These are phyloP conservation scores for Anoncus sp. DNA, from an alignment of 2,888 invertebrate species.

Conservation along the genomic window DNA sequence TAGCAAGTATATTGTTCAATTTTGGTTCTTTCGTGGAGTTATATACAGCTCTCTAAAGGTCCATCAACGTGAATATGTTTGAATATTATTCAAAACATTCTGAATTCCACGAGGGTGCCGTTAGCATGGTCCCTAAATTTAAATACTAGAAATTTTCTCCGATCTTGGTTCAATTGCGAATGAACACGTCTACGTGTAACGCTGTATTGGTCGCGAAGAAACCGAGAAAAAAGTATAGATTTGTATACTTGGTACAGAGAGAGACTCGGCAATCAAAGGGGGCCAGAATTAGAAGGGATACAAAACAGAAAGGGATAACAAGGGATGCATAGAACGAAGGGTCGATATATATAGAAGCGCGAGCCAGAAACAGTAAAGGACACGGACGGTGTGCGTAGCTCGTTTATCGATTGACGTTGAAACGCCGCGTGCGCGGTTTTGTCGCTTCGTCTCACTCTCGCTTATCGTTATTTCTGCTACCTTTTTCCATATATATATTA, in stretches of 20 bases:
- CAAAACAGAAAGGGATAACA: constrained; percentile 52
- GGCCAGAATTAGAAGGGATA: constrained; percentile 35
- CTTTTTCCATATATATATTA: neutral
- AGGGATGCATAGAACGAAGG: constrained; percentile 12
- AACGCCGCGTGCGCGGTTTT: constrained; percentile 66
- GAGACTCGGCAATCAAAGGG: neutral
- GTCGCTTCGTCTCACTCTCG: constrained; percentile 37
- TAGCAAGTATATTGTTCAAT: neutral
- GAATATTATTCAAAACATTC: no score
- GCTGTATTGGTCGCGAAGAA: neutral
- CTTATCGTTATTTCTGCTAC: constrained; percentile 30
- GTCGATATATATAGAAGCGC: constrained; percentile 29
- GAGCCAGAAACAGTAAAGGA: constrained; percentile 60
- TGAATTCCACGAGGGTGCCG: no score
- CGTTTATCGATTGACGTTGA: constrained; percentile 75
- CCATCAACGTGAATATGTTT: no score
- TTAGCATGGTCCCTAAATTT: no score
- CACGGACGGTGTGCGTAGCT: constrained; percentile 69
- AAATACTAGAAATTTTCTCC: no score
- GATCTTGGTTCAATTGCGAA: no score
- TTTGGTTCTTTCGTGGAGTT: no score
- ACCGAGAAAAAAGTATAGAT: no score
- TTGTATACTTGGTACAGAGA: neutral
- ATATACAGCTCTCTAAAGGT: no score
- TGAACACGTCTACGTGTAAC: no score